phyloP scores from a whole-genome alignment of 2,113 vertebrate genomes.

The Centropus unirufus region DNA sequence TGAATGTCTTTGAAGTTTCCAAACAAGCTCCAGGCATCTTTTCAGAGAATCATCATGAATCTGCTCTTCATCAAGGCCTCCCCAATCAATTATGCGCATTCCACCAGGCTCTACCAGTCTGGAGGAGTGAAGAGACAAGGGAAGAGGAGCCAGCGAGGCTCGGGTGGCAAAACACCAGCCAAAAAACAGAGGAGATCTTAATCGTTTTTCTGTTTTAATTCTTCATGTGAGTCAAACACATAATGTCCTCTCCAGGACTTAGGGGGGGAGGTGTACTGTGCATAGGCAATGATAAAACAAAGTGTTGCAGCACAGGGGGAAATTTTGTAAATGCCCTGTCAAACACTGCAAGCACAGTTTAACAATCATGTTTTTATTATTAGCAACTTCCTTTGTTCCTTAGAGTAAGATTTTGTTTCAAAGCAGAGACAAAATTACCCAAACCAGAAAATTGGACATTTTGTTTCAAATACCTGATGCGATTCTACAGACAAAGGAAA shows the following conservation, averaged over 20 bases:
- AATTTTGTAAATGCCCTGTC: background rate
- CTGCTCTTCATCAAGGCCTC: background rate
- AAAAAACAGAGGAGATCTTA: slow-evolving; percentile 1
- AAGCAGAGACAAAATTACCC: background rate
- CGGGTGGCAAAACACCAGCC: background rate
- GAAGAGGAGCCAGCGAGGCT: background rate
- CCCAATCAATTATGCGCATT: background rate
- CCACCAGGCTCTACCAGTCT: background rate
- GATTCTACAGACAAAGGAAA: background rate
- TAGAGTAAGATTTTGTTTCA: background rate
- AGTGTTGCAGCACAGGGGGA: background rate
- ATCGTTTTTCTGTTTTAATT: slow-evolving; percentile 10
- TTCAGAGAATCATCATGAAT: background rate
- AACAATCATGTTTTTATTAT: background rate
- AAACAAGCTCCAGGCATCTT: background rate
- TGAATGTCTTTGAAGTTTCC: slow-evolving; percentile 23
- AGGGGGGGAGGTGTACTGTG: background rate
- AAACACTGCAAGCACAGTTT: background rate
- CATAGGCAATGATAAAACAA: background rate
- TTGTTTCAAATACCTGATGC: background rate
- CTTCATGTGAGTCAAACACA: background rate
- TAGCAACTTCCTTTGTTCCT: background rate
- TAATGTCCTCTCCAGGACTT: background rate
- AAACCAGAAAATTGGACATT: background rate
- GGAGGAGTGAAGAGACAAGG: background rate